These are phyloP conservation scores for Cynaeus angustus DNA, from an alignment of 2,888 invertebrate genomes.

Conservation along the genomic window DNA sequence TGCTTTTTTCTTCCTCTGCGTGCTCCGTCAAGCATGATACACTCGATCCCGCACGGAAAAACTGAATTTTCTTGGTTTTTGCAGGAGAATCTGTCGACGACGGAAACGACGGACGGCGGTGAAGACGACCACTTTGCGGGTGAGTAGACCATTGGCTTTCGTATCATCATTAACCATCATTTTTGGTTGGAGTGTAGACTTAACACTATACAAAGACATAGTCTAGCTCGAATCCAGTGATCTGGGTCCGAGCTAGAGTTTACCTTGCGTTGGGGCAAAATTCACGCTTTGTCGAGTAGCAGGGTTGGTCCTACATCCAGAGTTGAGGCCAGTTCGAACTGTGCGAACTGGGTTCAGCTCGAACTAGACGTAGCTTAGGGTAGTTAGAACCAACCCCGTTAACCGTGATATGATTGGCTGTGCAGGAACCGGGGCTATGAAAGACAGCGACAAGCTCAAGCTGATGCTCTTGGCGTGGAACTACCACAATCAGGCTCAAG, in stretches of 20 bases:
- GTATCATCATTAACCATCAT: constrained; percentile 17
- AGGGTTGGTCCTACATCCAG: constrained; percentile 61
- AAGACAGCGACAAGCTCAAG: constrained; percentile 91
- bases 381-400: constrained; percentile 68
- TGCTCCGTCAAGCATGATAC: constrained; percentile 54
- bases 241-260: constrained; percentile 13
- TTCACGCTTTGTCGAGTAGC: constrained; percentile 58
- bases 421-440: constrained; percentile 77
- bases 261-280: constrained; percentile 58
- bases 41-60: constrained; percentile 12
- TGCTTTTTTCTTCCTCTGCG: constrained; percentile 47
- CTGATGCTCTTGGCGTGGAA: constrained; percentile 92
- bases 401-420: constrained; percentile 71
- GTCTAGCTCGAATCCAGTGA: background rate
- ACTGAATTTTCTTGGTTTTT: constrained; percentile 70
- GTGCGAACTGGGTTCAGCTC: constrained; percentile 11
- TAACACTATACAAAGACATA: constrained; percentile 38
- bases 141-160: constrained; percentile 70
- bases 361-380: constrained; percentile 25
- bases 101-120: constrained; percentile 80
- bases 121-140: constrained; percentile 83
- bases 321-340: constrained; percentile 14
- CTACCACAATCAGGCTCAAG: constrained; percentile 86
- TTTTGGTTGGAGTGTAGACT: constrained; percentile 40
- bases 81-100: constrained; percentile 81